A percentile compares a stretch with the other conserved stretches of the same genome.
Conservation (phyloP, 2,888 invertebrate species). For the Kuschelorhynchus macadamiae region DNA sequence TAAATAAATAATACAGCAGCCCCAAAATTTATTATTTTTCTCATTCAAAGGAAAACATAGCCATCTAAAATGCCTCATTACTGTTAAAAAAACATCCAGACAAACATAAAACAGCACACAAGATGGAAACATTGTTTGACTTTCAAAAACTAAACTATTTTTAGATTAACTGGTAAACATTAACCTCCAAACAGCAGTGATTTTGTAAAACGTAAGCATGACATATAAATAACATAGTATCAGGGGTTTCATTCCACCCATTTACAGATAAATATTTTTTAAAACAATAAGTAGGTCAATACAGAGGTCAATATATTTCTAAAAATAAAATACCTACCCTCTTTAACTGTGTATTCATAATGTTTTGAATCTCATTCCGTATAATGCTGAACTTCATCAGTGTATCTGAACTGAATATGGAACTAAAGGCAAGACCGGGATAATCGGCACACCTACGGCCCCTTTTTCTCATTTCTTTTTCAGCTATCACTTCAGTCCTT, state of each 20-base stretch:
- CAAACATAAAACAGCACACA: too few species aligned
- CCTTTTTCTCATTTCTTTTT: conserved; percentile 81
- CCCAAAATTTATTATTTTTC: too few species aligned
- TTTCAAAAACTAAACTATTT: conserved; percentile 34
- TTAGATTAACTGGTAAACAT: conserved; percentile 36
- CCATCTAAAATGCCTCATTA: too few species aligned
- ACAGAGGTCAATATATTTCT: too few species aligned
- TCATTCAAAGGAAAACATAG: too few species aligned
- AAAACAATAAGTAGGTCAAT: too few species aligned
- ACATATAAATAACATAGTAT: conserved; percentile 15
- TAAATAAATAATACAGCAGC: too few species aligned
- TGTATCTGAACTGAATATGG: conserved; percentile 95
- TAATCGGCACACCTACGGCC: conserved; percentile 90
- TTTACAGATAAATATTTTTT: too few species aligned
- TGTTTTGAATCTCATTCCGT: conserved; percentile 97
- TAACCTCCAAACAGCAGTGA: conserved; percentile 6
- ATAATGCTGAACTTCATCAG: conserved; percentile 99
- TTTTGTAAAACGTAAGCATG: not conserved
- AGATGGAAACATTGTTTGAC: not conserved
- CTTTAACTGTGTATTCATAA: conserved; percentile 95
- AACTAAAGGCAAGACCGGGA: conserved; percentile 91
- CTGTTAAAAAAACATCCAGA: too few species aligned
- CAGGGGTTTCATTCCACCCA: too few species aligned
- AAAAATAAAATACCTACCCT: conserved; percentile 80
- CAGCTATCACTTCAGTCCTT: conserved; percentile 89